Evolutionary conservation across 2,888 invertebrate genomes (phyloP), one percentile per base, ranked within the genome.

Genomic region (Isoperla grammatica): DNA sequence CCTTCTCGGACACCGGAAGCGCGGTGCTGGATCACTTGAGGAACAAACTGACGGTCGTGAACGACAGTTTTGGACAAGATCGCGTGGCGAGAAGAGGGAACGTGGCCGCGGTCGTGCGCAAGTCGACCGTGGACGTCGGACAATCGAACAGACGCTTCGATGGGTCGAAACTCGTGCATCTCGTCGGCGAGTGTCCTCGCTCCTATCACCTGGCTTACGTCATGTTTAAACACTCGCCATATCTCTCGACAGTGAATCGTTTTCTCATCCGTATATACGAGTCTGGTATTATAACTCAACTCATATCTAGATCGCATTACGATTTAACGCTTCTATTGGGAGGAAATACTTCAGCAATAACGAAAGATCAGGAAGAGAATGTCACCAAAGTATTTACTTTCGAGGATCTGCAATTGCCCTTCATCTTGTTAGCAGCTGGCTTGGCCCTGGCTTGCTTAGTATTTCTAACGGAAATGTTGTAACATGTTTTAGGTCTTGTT

Each of bases 141-240:
- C 9, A 48, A 2, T 39, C 13, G 2, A 12, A 8, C 15, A 22
- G 19, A 2, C 23, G 12, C 20, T 11, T 29, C 29, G 48, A 73
- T 45, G 74, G 75, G 17, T 64, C 67, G 19, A 70, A 72, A 4
- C 59, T 74, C 37, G 60, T 80, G 13, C 78, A 79, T 65, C 69
- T 79, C 1, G 71, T 76, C 1, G 61, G 70, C 1, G 76, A 79
- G 57, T 79, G 79, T 65, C 77, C 78, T 0, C 68, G 71, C 29
- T 68, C 71, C 1, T 76, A 73, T 66, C 73, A 74, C 61, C 64
- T 80, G 11, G 68, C 75, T 0, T 79, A 76, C 65, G 70, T 78
- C 23, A 69, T 78, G 4, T 75, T 74, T 1, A 71, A 69, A 54
- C 71, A 75, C 19, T 78, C 76, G 2, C 75, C 78, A 2, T 75